These are phyloP conservation scores for Sturnira hondurensis DNA, from an alignment of 2,113 vertebrate genomes.

Conservation along the genomic window DNA sequence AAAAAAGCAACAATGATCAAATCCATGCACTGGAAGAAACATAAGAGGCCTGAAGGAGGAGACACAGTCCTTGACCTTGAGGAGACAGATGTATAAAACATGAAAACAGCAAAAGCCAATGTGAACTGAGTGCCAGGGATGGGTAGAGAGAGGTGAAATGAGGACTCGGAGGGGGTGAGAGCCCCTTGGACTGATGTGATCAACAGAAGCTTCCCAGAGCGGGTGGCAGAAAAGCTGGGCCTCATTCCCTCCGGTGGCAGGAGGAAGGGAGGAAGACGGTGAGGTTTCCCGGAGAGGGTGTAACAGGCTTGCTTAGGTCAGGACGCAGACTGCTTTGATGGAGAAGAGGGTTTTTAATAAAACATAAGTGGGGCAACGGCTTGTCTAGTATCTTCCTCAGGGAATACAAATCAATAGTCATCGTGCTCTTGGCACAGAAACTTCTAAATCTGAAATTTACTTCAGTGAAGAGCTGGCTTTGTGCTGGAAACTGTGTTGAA, in stretches of 20 bases:
- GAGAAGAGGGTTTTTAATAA: slow-evolving; percentile 49
- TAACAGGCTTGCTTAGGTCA: background rate
- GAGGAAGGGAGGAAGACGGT: background rate
- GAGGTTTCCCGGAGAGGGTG: background rate
- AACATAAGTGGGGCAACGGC: slow-evolving; percentile 33
- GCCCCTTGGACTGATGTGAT: background rate
- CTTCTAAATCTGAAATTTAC: slow-evolving; percentile 26
- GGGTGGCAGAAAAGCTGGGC: background rate
- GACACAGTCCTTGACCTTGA: background rate
- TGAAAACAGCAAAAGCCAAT: background rate
- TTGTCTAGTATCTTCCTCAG: slow-evolving; percentile 23
- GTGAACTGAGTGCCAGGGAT: background rate
- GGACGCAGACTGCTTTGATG: background rate
- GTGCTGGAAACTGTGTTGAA: background rate
- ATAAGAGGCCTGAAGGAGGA: background rate
- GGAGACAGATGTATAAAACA: background rate
- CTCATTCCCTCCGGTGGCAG: background rate
- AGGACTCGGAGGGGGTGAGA: background rate
- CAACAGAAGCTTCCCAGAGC: background rate
- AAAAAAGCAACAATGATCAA: background rate
- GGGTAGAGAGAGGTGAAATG: background rate
- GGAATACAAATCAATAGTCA: slow-evolving; percentile 38
- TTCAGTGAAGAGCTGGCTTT: background rate
- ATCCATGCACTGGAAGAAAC: background rate
- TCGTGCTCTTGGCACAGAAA: background rate